These are phyloP conservation scores for Scaptomyza hsui DNA, from an alignment of 1,140 invertebrate genomes.

Conservation along the genomic window DNA sequence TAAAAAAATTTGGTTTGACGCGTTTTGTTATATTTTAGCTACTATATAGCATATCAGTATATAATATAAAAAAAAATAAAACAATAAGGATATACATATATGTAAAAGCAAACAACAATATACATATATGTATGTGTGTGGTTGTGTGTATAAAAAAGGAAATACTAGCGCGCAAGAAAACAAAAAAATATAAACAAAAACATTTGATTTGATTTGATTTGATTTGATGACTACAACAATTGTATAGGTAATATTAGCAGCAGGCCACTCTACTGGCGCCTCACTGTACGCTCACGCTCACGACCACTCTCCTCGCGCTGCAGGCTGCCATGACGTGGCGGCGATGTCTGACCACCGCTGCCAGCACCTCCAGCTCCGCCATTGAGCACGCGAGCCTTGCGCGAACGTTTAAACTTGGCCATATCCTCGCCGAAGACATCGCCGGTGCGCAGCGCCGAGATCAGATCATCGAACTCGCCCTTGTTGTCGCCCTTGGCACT, in stretches of 20 bases:
- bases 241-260: too few relatives aligned
- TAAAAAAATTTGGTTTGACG: constrained; percentile 76
- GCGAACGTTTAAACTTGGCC: constrained; percentile 93
- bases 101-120: not conserved
- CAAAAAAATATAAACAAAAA: constrained; percentile 14
- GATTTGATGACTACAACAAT: not conserved
- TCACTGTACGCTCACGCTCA: constrained; percentile 78
- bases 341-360: constrained; percentile 84
- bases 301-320: constrained; percentile 82
- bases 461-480: constrained; percentile 98
- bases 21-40: constrained; percentile 52
- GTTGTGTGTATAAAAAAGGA: constrained; percentile 15
- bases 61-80: constrained; percentile 49
- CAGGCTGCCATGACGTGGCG: constrained; percentile 84
- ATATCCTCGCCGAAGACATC: constrained; percentile 99
- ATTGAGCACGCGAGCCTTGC: constrained; percentile 85
- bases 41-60: constrained; percentile 46
- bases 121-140: too few relatives aligned
- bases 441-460: constrained; percentile 96
- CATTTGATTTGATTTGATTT: too few relatives aligned
- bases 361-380: constrained; percentile 77
- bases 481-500: constrained; percentile 87
- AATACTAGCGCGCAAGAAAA: constrained; percentile 10
- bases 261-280: constrained; percentile 59
- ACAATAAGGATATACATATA: constrained; percentile 9